These are phyloP conservation scores for Meiosimyza decipiens DNA, from an alignment of 2,888 invertebrate genomes.

Conservation along the genomic window DNA sequence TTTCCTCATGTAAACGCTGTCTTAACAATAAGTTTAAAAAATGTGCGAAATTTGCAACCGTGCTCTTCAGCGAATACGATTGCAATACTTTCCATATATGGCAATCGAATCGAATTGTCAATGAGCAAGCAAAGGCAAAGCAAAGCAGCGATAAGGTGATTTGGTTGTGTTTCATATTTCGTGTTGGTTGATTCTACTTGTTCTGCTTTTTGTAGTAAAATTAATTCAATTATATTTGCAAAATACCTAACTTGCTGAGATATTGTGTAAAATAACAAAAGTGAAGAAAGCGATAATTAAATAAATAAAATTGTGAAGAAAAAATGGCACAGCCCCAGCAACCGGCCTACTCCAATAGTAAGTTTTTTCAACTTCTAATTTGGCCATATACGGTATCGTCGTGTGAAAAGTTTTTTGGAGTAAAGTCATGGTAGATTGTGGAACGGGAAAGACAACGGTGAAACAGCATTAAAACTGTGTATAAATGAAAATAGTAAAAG, in stretches of 20 bases:
- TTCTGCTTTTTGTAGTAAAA: not conserved
- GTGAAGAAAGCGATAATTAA: slow-evolving; percentile 32
- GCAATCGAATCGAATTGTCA: slow-evolving; percentile 34
- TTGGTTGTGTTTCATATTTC: slow-evolving; percentile 6
- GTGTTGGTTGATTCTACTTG: not conserved
- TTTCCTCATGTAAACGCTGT: too few species aligned
- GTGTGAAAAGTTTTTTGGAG: not conserved
- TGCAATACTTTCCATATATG: slow-evolving; percentile 43
- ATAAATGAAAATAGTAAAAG: slow-evolving; percentile 50
- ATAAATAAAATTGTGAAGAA: not conserved
- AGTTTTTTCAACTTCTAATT: slow-evolving; percentile 44
- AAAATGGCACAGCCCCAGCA: slow-evolving; percentile 61
- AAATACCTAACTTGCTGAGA: not conserved
- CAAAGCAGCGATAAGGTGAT: slow-evolving; percentile 27
- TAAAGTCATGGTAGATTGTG: not conserved
- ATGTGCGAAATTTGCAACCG: too few species aligned
- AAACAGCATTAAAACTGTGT: slow-evolving; percentile 42
- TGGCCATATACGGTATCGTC: slow-evolving; percentile 29
- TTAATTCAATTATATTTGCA: slow-evolving; percentile 1
- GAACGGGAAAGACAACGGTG: not conserved
- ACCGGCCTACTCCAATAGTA: slow-evolving; percentile 62
- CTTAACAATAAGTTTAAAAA: too few species aligned
- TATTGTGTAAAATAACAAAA: not conserved
- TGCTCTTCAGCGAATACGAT: too few species aligned
- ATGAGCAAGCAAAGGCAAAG: slow-evolving; percentile 13